Base-by-base conservation (phyloP, 2,797 vertebrate genomes). In the Falco columbarius region DNA sequence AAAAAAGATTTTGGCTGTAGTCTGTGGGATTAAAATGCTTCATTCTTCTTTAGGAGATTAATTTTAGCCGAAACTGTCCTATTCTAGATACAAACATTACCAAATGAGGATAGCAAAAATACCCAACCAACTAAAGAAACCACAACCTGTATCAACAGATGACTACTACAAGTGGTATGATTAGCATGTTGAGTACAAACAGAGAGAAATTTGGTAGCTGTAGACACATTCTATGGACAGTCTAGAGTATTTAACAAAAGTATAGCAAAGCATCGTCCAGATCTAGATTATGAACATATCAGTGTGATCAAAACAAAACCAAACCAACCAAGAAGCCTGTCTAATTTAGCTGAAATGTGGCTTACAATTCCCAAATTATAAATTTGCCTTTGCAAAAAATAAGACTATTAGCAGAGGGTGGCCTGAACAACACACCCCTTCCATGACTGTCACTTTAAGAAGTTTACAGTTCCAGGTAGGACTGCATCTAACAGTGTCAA, bases 291-390 rank as follows among this genome's bases (percentile, higher is more conserved):
- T 55, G n/a, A 95, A 47, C 27, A 23, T 5, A 27, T 59, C 63
- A 73, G 15, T 67, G 40, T 36, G 59, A 89, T 79, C 70, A 67
- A 89, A 97, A 75, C 52, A 85, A 92, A 76, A 56, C 12, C 20
- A 70, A 92, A 76, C 12, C 55, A 83, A 80, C 27, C 29, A 79
- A 73, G 93, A 87, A 70, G 4, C 12, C 27, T 71, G 27, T 36
- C 75, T 51, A 63, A 15, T 73, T 88, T 29, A 71, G 23, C 80
- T 26, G 42, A 82, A 95, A 89, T 4, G 6, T 21, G 20, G 7
- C 7, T 87, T 89, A 7, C 55, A 70, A 80, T 55, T 91, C n/a
- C 21, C 42, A 70, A 63, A 85, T 13, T n/a, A 27, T 2, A 52
- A 42, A 56, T 66, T 56, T 30, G 14, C 4, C 49, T n/a, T 18